Base-by-base conservation (phyloP, 2,888 invertebrate species). In the Mythimna loreyi region DNA sequence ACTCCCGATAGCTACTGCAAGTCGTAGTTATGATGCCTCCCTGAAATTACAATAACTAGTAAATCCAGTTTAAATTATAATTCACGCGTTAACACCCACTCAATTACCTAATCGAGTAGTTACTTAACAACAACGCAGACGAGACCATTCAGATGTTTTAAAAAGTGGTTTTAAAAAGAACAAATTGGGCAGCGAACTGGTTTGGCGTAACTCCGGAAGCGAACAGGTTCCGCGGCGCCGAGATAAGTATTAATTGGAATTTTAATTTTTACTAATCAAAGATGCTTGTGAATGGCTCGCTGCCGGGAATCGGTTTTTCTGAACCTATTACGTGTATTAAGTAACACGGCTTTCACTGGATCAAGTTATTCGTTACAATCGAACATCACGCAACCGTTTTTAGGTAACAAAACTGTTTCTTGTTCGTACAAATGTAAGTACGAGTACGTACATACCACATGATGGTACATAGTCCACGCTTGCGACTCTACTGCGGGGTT, bases 161-260 rank as follows among this genome's bases (percentile, higher is more conserved):
- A 87, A 87, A 87, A 83, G 85, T 80, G 68, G 81, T 87, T 86
- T 75, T 82, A 89, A 89, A 90, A 87, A 85, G 76, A 90, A 91
- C 88, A 89, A 90, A 91, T 91, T 90, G 81, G 86, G 79, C 87
- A 86, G 82, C 80, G 72, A 85, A 93, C 92, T 86, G 91, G 93
- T 93, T 92, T 82, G 75, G 93, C 90, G 95, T 95, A 95, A 95
- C 90, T 92, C 93, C 94, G 95, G 95, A 95, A 95, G 95, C 92
- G 83, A 92, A 94, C 95, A 89, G 92, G 95, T 95, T 94, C 89
- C 81, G 83, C 83, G 80, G 82, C 85, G 78, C 79, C 83, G 87
- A 91, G 90, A 91, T 91, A 90, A 91, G 89, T 90, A 92, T 92
- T 94, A 91, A 95, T 94, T 94, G 89, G 90, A 90, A 88, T 93